Evolutionary conservation across 2,888 invertebrate genomes (phyloP), one percentile per base, ranked within the genome.

Genomic region (Drosophila differens): DNA sequence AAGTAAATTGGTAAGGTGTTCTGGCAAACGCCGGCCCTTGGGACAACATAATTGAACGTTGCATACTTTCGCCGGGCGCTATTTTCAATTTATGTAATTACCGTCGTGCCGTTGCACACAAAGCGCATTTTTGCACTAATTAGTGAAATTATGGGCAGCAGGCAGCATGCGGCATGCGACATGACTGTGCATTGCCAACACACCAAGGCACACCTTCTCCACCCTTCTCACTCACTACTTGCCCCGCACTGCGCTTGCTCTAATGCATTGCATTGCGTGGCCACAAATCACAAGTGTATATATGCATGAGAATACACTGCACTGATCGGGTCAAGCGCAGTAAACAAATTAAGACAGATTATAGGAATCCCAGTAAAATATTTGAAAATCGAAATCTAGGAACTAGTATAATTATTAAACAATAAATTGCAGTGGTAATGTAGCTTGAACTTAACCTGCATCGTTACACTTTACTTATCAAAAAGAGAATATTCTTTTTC

Each of bases 81-180:
- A 70, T 74, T 74, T 79, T 77, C 76, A 82, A 83, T 90, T 89
- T 70, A 69, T 69, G 59, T 81, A 90, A 83, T 83, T 85, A 75
- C 63, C 67, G 62, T 10, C 64, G 55, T 67, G 35, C 35, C 57
- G 70, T 74, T 63, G 63, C 69, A 69, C 37, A 57, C 65, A 67
- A 66, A 82, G 74, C 71, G 72, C 70, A 88, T 81, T 77, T 81
- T 68, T 70, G 75, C 81, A 77, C 82, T 79, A 86, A 90, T 86
- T 86, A 86, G 89, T 83, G 73, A 85, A 81, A 72, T 89, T 87
- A 77, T 77, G 75, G 71, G 63, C 72, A 69, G 44, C 58, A 32
- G 1, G 19, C 19, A 6, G 47, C 32, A 68, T 49, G 60, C 73
- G 37, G 14, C 39, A 39, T 69, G 71, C 51, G 35, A 41, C 57